Conservation (phyloP, 2,888 invertebrate genomes). For the Caenorhabditis virilis region DNA sequence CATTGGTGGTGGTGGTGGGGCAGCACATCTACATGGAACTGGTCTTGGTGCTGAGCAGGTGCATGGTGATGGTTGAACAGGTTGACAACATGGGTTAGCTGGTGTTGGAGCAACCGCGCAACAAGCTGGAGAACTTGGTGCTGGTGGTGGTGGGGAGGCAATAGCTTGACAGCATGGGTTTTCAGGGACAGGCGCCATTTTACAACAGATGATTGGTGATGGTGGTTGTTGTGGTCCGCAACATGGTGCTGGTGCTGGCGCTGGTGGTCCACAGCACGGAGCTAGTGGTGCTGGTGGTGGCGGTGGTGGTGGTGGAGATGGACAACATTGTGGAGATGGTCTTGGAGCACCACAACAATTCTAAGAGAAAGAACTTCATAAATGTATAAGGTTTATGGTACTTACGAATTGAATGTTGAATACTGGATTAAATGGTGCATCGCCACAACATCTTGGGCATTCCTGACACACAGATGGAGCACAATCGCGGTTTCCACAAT, state of each 20-base stretch:
- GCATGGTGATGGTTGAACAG: conserved; percentile 30
- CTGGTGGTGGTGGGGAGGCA: conserved; percentile 22
- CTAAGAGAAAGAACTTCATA: conserved; percentile 6
- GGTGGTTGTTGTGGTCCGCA: conserved; percentile 20
- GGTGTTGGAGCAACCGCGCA: conserved; percentile 36
- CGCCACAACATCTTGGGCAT: conserved; percentile 33
- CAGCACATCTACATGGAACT: conserved; percentile 46
- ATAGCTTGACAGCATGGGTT: conserved; percentile 50
- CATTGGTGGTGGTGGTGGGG: conserved; percentile 25
- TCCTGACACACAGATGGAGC: conserved; percentile 34
- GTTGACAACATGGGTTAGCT: conserved; percentile 44
- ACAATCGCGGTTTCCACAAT: conserved; percentile 30
- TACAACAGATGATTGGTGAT: conserved; percentile 43
- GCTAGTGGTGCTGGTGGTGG: conserved; percentile 20
- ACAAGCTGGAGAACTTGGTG: conserved; percentile 25
- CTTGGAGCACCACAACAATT: conserved; percentile 42
- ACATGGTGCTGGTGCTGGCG: conserved; percentile 17
- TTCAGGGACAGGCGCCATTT: conserved; percentile 46
- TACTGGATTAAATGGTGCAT: conserved; percentile 10
- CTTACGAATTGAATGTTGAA: conserved; percentile 33
- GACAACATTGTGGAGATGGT: conserved; percentile 42
- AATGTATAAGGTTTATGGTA: not conserved
- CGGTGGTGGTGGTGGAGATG: conserved; percentile 18
- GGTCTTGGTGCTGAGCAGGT: conserved; percentile 46
- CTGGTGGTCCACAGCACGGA: conserved; percentile 10